Conservation (phyloP, 64 coral and sea anemone species). For the Stichodactyla helianthus region DNA sequence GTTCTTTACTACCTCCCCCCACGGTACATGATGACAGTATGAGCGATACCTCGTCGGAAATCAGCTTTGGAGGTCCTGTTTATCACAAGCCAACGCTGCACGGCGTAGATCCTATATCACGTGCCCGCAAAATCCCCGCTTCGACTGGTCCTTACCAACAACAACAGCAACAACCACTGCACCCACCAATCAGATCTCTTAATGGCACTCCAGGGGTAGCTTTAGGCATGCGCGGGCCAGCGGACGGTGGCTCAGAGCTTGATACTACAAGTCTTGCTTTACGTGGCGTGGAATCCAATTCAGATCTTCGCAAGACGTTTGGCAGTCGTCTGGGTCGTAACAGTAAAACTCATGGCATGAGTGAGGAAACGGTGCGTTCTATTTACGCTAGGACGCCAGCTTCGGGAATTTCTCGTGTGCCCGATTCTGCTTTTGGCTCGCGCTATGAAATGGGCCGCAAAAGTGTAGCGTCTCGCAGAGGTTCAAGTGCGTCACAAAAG, state of each 20-base stretch:
- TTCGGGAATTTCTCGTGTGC: conserved; percentile 23
- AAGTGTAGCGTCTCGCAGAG: conserved; percentile 38
- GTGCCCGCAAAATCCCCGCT: conserved; percentile 32
- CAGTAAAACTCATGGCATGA: conserved; percentile 64
- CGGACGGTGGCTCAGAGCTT: conserved; percentile 85
- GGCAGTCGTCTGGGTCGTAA: conserved; percentile 59
- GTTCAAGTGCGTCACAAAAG: conserved; percentile 35
- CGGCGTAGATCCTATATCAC: conserved; percentile 45
- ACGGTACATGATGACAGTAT: conserved; percentile 62
- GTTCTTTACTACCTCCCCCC: conserved; percentile 36
- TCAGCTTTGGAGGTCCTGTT: conserved; percentile 52
- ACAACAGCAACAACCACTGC: neutral
- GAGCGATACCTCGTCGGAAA: conserved; percentile 81
- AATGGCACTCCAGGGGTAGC: conserved; percentile 66
- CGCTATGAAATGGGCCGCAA: conserved; percentile 38
- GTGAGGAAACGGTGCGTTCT: conserved; percentile 57
- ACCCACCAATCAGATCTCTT: conserved; percentile 21
- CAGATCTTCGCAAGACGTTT: conserved; percentile 47
- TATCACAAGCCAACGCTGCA: conserved; percentile 74
- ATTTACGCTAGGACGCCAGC: conserved; percentile 19
- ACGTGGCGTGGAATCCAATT: conserved; percentile 48
- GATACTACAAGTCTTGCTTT: conserved; percentile 69
- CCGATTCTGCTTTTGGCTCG: conserved; percentile 61
- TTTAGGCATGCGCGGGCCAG: conserved; percentile 71
- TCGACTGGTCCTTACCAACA: conserved; percentile 26